phyloP scores from a whole-genome alignment of 2,113 vertebrate genomes.

The Myotis brandtii region DNA sequence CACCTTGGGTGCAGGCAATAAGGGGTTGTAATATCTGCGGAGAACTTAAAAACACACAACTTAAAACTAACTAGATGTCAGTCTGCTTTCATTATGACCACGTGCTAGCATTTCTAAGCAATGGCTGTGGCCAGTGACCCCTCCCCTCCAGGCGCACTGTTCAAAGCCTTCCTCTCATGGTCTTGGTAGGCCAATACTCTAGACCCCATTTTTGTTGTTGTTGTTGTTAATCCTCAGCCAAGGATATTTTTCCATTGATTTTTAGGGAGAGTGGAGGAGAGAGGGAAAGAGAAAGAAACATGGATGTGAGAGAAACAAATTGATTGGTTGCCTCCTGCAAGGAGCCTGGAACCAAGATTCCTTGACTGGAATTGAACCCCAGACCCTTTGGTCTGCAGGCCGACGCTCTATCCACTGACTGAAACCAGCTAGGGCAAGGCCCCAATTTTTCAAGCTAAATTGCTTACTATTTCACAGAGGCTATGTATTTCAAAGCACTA shows the following conservation, averaged over 20 bases:
- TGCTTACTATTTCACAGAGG: not conserved
- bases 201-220: too few relatives aligned
- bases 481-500: not conserved
- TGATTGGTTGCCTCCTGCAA: too few relatives aligned
- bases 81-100: not conserved
- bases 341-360: too few relatives aligned
- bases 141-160: accelerated
- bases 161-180: not conserved
- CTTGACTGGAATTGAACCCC: too few relatives aligned
- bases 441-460: not conserved
- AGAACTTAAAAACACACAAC: not conserved
- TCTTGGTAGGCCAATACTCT: not conserved
- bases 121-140: not conserved
- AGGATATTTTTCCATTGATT: too few relatives aligned
- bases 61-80: not conserved
- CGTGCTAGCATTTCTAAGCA: not conserved
- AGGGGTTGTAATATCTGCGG: not conserved
- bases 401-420: too few relatives aligned
- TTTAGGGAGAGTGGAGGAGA: too few relatives aligned
- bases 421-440: not conserved
- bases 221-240: too few relatives aligned
- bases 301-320: too few relatives aligned
- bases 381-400: too few relatives aligned
- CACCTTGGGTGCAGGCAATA: not conserved
- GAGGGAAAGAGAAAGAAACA: too few relatives aligned